phyloP scores from a whole-genome alignment of 2,797 vertebrate genomes.

The Acestrorhynchus altus region DNA sequence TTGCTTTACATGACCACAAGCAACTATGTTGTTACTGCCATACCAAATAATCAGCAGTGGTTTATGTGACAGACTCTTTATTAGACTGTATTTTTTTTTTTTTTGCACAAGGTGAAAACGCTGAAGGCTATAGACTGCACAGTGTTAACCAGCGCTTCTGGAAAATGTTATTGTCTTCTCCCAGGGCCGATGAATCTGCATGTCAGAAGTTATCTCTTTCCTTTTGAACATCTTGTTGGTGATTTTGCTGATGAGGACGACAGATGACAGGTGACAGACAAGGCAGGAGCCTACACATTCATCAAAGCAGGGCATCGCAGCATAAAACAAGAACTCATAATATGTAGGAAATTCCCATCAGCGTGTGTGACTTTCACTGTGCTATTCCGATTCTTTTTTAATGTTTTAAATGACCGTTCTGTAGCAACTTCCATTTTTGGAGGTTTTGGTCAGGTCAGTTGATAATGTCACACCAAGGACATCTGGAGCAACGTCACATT shows the following conservation, averaged over 20 bases:
- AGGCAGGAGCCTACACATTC: not conserved
- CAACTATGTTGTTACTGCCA: constrained; percentile 2
- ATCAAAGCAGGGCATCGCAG: constrained; percentile 1
- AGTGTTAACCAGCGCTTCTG: not conserved
- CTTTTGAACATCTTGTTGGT: constrained; percentile 3
- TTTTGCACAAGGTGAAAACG: constrained; percentile 4
- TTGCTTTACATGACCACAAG: not conserved
- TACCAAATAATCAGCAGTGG: constrained; percentile 14
- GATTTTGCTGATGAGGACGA: not conserved
- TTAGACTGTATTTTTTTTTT: constrained; percentile 15
- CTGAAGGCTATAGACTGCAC: not conserved
- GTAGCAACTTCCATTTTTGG: no score
- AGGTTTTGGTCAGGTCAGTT: no score
- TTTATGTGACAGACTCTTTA: constrained; percentile 16
- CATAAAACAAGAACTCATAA: not conserved
- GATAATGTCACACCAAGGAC: no score
- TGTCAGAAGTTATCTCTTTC: constrained; percentile 21
- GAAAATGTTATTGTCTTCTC: not conserved
- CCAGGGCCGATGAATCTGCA: not conserved
- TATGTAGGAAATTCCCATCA: not conserved
- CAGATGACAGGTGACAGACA: not conserved
- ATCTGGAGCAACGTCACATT: no score
- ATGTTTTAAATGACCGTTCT: no score
- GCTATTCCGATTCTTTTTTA: no score
- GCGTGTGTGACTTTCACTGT: not conserved